Percentiles rank a stretch among this genome's conserved stretches.
These are phyloP conservation scores for Anoura caudifer DNA, from an alignment of 2,113 vertebrate genomes.

Conservation along the genomic window DNA sequence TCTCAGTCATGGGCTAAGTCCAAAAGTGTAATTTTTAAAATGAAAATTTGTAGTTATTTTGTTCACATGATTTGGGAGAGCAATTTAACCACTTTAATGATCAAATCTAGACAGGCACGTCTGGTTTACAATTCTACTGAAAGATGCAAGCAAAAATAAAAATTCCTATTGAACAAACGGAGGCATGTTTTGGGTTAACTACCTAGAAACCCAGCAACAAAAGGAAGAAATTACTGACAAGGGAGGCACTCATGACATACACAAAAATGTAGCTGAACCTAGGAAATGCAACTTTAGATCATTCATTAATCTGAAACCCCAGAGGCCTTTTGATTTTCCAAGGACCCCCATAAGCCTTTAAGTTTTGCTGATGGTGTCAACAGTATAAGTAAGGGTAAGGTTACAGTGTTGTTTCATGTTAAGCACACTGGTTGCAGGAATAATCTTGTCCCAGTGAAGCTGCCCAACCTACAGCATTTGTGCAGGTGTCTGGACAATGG, in stretches of 20 bases:
- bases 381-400: background rate
- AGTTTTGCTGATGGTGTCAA: background rate
- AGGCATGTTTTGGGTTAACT: constrained; percentile 3
- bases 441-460: background rate
- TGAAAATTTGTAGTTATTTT: constrained; percentile 32
- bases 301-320: constrained; percentile 24
- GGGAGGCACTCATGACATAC: background rate
- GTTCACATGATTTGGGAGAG: background rate
- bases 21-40: constrained; percentile 1
- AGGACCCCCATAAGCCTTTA: background rate
- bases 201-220: background rate
- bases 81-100: constrained; percentile 11
- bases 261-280: background rate
- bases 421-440: background rate
- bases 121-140: constrained; percentile 29
- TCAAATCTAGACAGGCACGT: background rate
- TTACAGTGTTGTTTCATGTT: constrained; percentile 4
- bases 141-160: constrained; percentile 9
- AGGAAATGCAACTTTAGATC: background rate
- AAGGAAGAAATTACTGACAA: background rate
- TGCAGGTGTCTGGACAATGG: background rate
- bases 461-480: background rate
- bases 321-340: background rate
- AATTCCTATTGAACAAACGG: constrained; percentile 14
- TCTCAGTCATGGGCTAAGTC: background rate